Evolutionary conservation across 2,888 invertebrate species (phyloP).

Genomic region (Ophonus ardosiacus): DNA sequence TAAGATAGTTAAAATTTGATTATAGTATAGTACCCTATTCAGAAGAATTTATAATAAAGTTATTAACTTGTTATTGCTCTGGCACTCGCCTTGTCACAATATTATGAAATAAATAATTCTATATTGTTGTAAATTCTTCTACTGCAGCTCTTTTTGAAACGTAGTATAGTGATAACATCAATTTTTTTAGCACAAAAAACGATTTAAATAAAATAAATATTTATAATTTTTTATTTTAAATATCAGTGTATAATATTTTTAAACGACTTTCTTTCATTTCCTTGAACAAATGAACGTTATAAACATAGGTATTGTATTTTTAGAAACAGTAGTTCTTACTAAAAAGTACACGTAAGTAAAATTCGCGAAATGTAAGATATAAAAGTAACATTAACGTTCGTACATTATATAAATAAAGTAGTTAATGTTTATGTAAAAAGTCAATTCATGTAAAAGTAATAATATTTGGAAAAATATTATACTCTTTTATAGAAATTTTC

Average conservation of each 20-base stretch:
- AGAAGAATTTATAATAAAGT: too few relatives aligned
- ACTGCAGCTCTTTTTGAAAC: too few relatives aligned
- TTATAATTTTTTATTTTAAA: too few relatives aligned
- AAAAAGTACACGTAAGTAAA: neutral
- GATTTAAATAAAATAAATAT: too few relatives aligned
- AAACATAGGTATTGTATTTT: neutral
- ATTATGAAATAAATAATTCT: too few relatives aligned
- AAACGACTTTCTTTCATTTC: neutral
- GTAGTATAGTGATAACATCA: too few relatives aligned
- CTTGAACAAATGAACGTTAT: neutral
- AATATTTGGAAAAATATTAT: conserved; percentile 19
- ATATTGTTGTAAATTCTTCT: too few relatives aligned
- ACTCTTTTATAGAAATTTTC: conserved; percentile 25
- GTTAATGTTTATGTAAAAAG: neutral
- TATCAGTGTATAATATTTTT: neutral
- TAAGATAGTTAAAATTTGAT: too few relatives aligned
- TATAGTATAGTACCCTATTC: too few relatives aligned
- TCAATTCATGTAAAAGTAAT: conserved; percentile 41
- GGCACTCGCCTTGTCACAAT: too few relatives aligned
- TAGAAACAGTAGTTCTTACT: conserved; percentile 18
- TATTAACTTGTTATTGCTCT: too few relatives aligned
- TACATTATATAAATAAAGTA: conserved; percentile 29
- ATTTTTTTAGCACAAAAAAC: too few relatives aligned
- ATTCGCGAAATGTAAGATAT: neutral
- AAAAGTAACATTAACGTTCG: conserved; percentile 5